Conservation (phyloP, 2,888 invertebrate species). For the Amaurobius ferox region DNA sequence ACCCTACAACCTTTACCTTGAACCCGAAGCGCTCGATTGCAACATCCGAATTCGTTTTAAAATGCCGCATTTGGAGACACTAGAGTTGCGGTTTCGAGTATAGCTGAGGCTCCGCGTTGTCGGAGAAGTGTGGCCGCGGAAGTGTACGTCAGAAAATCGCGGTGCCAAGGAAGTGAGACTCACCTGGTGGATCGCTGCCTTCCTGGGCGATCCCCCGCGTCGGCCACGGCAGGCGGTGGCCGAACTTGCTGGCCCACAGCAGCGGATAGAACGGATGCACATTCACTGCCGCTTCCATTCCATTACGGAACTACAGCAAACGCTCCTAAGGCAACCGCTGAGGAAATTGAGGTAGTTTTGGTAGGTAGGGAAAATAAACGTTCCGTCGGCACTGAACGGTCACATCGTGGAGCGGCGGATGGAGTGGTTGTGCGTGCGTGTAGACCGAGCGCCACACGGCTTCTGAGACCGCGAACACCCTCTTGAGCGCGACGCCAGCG, state of each 20-base stretch:
- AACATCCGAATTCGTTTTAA: no score
- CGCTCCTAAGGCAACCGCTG: slow-evolving; percentile 65
- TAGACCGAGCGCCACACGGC: slow-evolving; percentile 68
- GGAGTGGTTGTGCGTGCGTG: slow-evolving; percentile 51
- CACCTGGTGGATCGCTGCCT: slow-evolving; percentile 57
- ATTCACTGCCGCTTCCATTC: slow-evolving; percentile 73
- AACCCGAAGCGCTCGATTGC: no score
- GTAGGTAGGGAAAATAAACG: slow-evolving; percentile 7
- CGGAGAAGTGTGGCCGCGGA: background rate
- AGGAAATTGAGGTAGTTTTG: slow-evolving; percentile 55
- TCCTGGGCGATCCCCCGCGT: slow-evolving; percentile 25
- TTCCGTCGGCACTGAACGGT: background rate
- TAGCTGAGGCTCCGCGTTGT: background rate
- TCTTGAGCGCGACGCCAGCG: slow-evolving; percentile 44
- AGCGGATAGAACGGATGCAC: slow-evolving; percentile 72
- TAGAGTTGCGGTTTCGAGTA: background rate
- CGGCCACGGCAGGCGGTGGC: slow-evolving; percentile 68
- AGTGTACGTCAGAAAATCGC: background rate
- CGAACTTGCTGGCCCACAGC: slow-evolving; percentile 73
- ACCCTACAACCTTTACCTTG: no score
- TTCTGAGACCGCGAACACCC: slow-evolving; percentile 47
- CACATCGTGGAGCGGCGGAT: slow-evolving; percentile 17
- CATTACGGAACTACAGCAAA: slow-evolving; percentile 3
- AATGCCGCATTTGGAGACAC: no score
- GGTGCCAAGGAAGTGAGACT: slow-evolving; percentile 15